A percentile compares a stretch with the other conserved stretches of the same genome.
phyloP scores from a whole-genome alignment of 1,140 invertebrate genomes.

The Drosophila nigromelanica region DNA sequence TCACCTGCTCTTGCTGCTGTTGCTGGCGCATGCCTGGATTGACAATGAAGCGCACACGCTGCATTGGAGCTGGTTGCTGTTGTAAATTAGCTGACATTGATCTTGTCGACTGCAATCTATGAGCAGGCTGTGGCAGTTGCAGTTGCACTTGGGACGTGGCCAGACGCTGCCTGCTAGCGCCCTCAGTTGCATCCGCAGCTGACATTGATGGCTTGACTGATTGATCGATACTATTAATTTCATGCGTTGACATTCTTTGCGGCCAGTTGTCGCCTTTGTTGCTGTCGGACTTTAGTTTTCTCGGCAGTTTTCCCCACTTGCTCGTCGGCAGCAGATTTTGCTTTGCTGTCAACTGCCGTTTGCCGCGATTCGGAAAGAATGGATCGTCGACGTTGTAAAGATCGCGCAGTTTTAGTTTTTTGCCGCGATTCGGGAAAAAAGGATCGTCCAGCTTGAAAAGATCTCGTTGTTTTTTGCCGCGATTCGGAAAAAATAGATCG shows the following conservation, averaged over 20 bases:
- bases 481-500: slow-evolving; percentile 82
- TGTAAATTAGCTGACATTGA: slow-evolving; percentile 73
- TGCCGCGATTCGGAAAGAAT: slow-evolving; percentile 77
- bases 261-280: slow-evolving; percentile 60
- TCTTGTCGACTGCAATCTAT: slow-evolving; percentile 79
- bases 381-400: slow-evolving; percentile 72
- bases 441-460: slow-evolving; percentile 63
- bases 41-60: slow-evolving; percentile 57
- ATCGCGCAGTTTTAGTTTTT: slow-evolving; percentile 73
- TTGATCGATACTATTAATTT: slow-evolving; percentile 81
- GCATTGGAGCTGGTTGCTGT: slow-evolving; percentile 31
- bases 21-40: slow-evolving; percentile 60
- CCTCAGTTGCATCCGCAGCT: slow-evolving; percentile 41
- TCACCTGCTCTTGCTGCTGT: slow-evolving; percentile 58
- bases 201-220: slow-evolving; percentile 81
- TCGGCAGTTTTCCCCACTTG: slow-evolving; percentile 31
- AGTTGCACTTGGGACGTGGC: slow-evolving; percentile 34
- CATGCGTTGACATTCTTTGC: slow-evolving; percentile 78
- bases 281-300: slow-evolving; percentile 25
- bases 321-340: not conserved
- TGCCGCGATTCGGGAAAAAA: slow-evolving; percentile 73
- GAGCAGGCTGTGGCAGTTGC: slow-evolving; percentile 43
- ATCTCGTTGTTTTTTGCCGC: slow-evolving; percentile 73
- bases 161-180: slow-evolving; percentile 20
- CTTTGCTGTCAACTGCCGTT: slow-evolving; percentile 53